Percentiles rank a stretch among this genome's conserved stretches.
Evolutionary conservation across 2,113 vertebrate genomes (phyloP).

Genomic region (Takifugu flavidus): DNA sequence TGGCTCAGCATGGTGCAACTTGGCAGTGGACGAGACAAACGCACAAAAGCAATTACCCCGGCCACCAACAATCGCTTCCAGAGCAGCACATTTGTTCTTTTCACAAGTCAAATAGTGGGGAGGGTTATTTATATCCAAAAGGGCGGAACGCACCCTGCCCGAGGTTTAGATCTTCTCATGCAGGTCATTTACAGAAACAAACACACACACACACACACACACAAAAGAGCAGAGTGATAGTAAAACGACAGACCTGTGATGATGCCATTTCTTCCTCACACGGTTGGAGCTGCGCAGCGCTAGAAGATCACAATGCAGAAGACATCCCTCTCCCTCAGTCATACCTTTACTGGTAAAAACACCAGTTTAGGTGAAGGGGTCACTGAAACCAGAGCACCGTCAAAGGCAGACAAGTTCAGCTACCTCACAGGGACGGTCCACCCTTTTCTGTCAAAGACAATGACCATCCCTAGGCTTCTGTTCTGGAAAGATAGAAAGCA

Average conservation of each 20-base stretch:
- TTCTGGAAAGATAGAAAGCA: constrained; percentile 43
- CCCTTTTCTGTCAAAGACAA: constrained; percentile 56
- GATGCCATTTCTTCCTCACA: constrained; percentile 1
- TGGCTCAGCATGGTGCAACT: constrained; percentile 60
- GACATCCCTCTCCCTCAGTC: neutral
- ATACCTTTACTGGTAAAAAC: neutral
- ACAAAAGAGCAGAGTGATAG: constrained; percentile 21
- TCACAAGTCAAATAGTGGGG: constrained; percentile 50
- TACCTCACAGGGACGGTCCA: constrained; percentile 42
- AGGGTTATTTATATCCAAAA: constrained; percentile 62
- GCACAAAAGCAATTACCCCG: constrained; percentile 70
- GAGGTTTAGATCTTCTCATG: constrained; percentile 45
- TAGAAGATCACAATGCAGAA: constrained; percentile 23
- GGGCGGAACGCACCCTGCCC: constrained; percentile 51
- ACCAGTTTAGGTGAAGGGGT: constrained; percentile 10
- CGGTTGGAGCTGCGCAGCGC: constrained; percentile 21
- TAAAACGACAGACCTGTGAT: constrained; percentile 26
- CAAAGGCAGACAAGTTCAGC: constrained; percentile 31
- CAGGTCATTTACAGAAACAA: constrained; percentile 29
- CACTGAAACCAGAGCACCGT: constrained; percentile 4
- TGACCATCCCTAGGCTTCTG: constrained; percentile 59
- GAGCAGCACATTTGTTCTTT: constrained; percentile 35
- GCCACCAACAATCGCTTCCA: constrained; percentile 56
- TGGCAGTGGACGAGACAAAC: constrained; percentile 60
- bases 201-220: neutral